Evolutionary conservation across 2,113 vertebrate genomes (phyloP).

Genomic region (Alethe diademata): DNA sequence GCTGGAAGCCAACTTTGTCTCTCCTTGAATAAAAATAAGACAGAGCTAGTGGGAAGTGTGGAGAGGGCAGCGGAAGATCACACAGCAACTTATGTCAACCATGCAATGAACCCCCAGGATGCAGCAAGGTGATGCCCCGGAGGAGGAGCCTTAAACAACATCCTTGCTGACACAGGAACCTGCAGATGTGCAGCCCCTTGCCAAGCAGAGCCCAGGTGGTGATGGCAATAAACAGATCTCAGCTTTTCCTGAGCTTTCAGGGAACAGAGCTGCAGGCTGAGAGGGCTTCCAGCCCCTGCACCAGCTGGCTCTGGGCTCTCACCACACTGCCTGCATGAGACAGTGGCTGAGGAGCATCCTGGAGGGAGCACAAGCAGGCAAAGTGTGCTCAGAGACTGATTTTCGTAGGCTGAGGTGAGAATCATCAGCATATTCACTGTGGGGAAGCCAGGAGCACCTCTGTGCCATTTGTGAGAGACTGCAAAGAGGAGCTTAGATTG

Average conservation of each 20-base stretch:
- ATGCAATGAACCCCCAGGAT: rapidly evolving
- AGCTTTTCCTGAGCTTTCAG: not conserved
- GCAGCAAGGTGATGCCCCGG: not conserved
- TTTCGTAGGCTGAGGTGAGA: not conserved
- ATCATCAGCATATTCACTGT: rapidly evolving
- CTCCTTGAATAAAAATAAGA: slow-evolving; percentile 40
- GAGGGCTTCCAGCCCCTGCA: not conserved
- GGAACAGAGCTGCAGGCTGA: not conserved
- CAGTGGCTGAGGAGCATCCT: not conserved
- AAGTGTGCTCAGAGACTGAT: not conserved
- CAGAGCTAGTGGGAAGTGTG: not conserved
- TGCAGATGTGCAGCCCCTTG: not conserved
- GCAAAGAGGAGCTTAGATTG: not conserved
- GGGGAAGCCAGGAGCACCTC: not conserved
- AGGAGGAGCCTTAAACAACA: not conserved
- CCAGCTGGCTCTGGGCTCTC: not conserved
- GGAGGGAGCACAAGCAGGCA: not conserved
- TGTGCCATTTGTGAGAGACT: not conserved
- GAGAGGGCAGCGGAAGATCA: not conserved
- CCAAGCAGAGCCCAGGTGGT: not conserved
- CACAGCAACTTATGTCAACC: not conserved
- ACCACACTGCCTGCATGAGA: rapidly evolving
- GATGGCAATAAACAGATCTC: not conserved
- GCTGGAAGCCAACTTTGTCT: slow-evolving; percentile 2
- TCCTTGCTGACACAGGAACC: not conserved